Base-by-base conservation (phyloP, 2,888 invertebrate genomes). In the Rotaria magnacalcarata region DNA sequence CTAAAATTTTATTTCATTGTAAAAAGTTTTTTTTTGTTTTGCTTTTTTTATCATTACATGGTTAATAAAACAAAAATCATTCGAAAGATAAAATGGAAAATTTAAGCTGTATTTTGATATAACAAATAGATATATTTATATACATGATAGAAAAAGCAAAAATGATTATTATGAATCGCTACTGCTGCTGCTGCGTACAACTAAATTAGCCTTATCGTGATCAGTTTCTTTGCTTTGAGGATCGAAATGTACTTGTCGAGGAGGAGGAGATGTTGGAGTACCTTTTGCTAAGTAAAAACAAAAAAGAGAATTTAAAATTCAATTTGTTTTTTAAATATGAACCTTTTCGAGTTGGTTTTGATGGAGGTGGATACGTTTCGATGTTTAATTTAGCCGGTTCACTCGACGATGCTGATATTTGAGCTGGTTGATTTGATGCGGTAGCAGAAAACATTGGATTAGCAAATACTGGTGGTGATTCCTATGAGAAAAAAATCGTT, bases 341-440 rank as follows among this genome's bases (percentile, higher is more conserved):
- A 84, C 84, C 54, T 54, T 84, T 84, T 54, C 84, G 41, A 47
- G 1, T 85, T 84, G 54, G 86, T 84, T 58, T 41, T 50, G 85
- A 84, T 85, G 92, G 92, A 90, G 90, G 24, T 80, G 80, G n/a
- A 24, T 24, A 24, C 21, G 24, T 8, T 47, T 47, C 47, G n/a
- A 80, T 47, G n/a, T 80, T 43, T 24, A 80, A n/a, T 80, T 80
- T 80, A 6, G 80, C 80, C 0, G 80, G 80, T 80, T 80, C 80
- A 47, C 47, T 47, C 24, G 75, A 24, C 14, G 24, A 14, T 16
- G 52, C 16, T 52, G 52, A 3, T 16, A 52, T 1, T 52, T 16
- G 52, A 27, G 67, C 21, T 41, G 75, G 41, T 47, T 41, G 43
- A 47, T 43, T 80, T 14, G 43, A 47, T 47, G 74, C 21, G 19